phyloP scores from a whole-genome alignment of 2,797 vertebrate genomes.

The Phrynocephalus guinanensis region DNA sequence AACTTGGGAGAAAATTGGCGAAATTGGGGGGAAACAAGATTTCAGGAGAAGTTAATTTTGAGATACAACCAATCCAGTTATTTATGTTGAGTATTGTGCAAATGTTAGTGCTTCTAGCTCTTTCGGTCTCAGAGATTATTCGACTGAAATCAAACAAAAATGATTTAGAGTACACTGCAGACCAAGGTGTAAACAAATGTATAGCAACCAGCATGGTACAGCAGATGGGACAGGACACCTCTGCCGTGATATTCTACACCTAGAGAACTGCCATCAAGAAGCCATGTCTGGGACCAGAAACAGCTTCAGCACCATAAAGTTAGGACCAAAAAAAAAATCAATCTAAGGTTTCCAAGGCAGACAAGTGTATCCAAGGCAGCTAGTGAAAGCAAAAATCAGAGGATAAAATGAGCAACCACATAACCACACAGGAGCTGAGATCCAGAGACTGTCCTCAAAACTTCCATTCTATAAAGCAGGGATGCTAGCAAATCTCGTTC shows the following conservation, averaged over 20 bases:
- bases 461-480: neutral
- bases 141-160: too few relatives aligned
- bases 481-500: neutral
- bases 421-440: neutral
- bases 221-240: accelerated
- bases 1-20: too few relatives aligned
- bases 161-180: too few relatives aligned
- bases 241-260: too few relatives aligned
- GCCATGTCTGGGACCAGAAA: neutral
- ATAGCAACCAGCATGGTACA: neutral
- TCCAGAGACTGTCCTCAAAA: neutral
- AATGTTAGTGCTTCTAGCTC: too few relatives aligned
- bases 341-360: too few relatives aligned
- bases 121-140: too few relatives aligned
- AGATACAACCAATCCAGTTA: too few relatives aligned
- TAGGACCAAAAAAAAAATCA: neutral
- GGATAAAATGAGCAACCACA: neutral
- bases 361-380: too few relatives aligned
- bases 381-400: neutral
- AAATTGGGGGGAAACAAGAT: too few relatives aligned
- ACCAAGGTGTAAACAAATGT: neutral
- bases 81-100: too few relatives aligned
- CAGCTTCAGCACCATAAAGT: neutral
- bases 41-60: neutral
- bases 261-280: neutral